A percentile compares a stretch with the other conserved stretches of the same genome.
These are phyloP conservation scores for Manis crassicaudata DNA, from an alignment of 2,797 vertebrate species.

Conservation along the genomic window DNA sequence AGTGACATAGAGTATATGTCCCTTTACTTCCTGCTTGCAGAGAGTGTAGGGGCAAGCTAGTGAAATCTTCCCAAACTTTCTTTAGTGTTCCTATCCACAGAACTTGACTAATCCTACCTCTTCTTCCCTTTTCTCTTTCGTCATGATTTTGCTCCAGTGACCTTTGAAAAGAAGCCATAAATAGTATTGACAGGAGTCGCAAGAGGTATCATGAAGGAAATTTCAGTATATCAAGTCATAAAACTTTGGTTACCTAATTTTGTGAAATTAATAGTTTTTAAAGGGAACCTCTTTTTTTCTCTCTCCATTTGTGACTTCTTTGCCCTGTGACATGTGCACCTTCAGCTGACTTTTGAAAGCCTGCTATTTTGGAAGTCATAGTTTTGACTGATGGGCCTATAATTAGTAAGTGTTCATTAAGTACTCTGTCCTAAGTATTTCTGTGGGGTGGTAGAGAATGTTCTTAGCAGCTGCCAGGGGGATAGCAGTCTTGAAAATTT, in stretches of 20 bases:
- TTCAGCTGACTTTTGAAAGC: conserved; percentile 64
- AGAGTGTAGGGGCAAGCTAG: background rate
- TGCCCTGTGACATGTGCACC: conserved; percentile 30
- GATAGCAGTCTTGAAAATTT: conserved; percentile 46
- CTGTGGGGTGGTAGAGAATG: conserved; percentile 57
- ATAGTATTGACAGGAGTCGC: background rate
- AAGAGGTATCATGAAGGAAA: conserved; percentile 1
- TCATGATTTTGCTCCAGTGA: background rate
- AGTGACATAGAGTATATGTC: background rate
- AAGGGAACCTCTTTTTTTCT: background rate
- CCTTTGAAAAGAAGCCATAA: conserved; percentile 41
- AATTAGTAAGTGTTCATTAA: conserved; percentile 74
- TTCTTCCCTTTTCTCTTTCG: background rate
- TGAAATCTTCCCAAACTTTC: background rate
- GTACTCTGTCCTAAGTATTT: conserved; percentile 51
- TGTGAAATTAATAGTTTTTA: conserved; percentile 21
- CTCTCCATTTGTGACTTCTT: conserved; percentile 8
- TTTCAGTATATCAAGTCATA: background rate
- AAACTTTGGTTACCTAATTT: background rate
- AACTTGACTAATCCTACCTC: background rate
- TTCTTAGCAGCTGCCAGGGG: conserved; percentile 64
- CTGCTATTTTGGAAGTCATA: conserved; percentile 55
- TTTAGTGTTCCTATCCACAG: background rate
- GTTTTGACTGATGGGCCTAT: conserved; percentile 64
- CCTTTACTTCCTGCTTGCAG: conserved; percentile 12